phyloP scores from a whole-genome alignment of 2,113 vertebrate species.

The Aptenodytes patagonicus region DNA sequence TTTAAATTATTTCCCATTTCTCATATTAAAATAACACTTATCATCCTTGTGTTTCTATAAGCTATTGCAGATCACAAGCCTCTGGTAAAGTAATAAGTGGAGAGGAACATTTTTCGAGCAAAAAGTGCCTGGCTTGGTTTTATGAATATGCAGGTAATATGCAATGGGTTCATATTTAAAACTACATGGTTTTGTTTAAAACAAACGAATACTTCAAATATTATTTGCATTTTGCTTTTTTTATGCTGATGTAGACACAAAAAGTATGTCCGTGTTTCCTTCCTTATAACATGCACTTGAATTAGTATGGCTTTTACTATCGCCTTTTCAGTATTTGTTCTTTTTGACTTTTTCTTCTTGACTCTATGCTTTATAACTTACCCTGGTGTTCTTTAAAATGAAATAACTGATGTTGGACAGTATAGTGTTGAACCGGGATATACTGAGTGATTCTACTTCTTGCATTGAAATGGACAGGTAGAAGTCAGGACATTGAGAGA shows the following conservation, averaged over 20 bases:
- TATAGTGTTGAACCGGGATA: neutral
- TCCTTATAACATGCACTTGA: neutral
- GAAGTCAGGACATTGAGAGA: neutral
- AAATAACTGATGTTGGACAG: neutral
- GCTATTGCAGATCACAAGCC: constrained; percentile 88
- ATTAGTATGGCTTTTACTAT: neutral
- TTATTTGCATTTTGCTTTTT: neutral
- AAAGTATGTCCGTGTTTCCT: neutral
- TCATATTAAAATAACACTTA: constrained; percentile 12
- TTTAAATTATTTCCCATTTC: neutral
- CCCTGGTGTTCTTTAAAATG: neutral
- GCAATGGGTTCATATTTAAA: constrained; percentile 13
- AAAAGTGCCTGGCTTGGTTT: constrained; percentile 98
- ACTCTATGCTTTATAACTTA: neutral
- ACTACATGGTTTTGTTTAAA: neutral
- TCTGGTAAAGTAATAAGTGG: constrained; percentile 81
- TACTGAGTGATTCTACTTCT: neutral
- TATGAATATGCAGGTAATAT: constrained; percentile 89
- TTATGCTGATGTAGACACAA: neutral
- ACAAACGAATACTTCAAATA: neutral
- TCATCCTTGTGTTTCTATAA: constrained; percentile 66
- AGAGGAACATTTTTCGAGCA: constrained; percentile 92
- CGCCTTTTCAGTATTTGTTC: neutral
- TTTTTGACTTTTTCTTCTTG: neutral
- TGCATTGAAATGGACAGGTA: neutral